Conservation (phyloP, 1,140 invertebrate species). For the Lasioglossum baleicum region DNA sequence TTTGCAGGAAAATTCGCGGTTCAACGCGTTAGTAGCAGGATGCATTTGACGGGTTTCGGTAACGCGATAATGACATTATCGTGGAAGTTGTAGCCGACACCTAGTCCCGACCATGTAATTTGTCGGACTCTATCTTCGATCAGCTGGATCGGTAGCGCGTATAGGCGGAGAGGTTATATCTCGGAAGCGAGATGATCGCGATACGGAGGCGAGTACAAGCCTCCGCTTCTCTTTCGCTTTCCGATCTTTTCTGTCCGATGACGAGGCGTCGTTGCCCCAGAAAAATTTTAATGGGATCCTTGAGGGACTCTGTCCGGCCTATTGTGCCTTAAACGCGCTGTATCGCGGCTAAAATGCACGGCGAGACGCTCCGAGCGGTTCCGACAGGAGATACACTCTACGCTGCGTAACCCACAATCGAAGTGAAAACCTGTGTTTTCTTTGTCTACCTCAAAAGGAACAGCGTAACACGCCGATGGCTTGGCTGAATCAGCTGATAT, state of each 20-base stretch:
- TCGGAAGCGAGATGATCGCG: slow-evolving; percentile 34
- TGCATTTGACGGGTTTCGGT: not conserved
- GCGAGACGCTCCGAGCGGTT: slow-evolving; percentile 2
- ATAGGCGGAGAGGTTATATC: slow-evolving; percentile 16
- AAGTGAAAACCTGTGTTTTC: not conserved
- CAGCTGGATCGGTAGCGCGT: slow-evolving; percentile 29
- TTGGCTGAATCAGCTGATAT: not conserved
- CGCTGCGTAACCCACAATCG: slow-evolving; percentile 7
- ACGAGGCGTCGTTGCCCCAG: not conserved
- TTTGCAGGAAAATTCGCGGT: not conserved
- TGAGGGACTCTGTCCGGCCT: not conserved
- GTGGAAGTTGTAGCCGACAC: not conserved
- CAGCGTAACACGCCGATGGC: not conserved
- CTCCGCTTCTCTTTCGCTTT: not conserved
- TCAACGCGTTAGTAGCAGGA: not conserved
- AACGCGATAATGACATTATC: slow-evolving; percentile 40
- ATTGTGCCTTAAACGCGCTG: not conserved
- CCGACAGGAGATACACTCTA: not conserved
- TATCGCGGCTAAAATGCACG: not conserved
- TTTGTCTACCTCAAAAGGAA: not conserved
- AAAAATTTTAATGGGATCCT: slow-evolving; percentile 42
- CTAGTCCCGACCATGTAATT: not conserved
- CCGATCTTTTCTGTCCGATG: slow-evolving; percentile 6
- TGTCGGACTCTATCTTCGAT: slow-evolving; percentile 25
- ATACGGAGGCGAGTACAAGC: slow-evolving; percentile 18